A percentile compares a stretch with the other conserved stretches of the same genome.
phyloP scores from a whole-genome alignment of 2,797 vertebrate genomes.

The Trematomus bernacchii region DNA sequence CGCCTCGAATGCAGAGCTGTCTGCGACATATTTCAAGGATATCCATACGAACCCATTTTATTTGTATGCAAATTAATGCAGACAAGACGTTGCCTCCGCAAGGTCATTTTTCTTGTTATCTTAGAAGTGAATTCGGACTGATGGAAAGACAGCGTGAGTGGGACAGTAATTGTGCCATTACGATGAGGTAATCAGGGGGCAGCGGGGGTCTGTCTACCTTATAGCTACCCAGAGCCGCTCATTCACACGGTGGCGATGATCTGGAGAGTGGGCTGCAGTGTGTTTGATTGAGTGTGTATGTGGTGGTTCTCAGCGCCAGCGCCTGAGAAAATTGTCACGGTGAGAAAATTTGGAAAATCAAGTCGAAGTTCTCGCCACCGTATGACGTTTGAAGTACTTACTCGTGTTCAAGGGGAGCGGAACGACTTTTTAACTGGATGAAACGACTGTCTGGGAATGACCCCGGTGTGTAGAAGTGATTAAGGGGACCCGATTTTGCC shows the following conservation, averaged over 20 bases:
- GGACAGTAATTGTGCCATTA: constrained; percentile 38
- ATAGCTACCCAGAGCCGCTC: constrained; percentile 38
- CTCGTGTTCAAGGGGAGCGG: constrained; percentile 57
- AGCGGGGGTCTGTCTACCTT: constrained; percentile 44
- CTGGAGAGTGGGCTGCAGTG: constrained; percentile 39
- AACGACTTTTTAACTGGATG: constrained; percentile 74
- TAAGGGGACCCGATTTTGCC: constrained; percentile 71
- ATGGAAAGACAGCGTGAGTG: constrained; percentile 43
- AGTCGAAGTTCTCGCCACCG: constrained; percentile 60
- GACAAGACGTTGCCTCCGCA: neutral
- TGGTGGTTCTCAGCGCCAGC: constrained; percentile 44
- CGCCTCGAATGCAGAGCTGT: neutral
- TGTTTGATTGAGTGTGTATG: constrained; percentile 34
- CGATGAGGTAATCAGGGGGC: constrained; percentile 39
- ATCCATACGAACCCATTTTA: neutral
- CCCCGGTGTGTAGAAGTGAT: constrained; percentile 79
- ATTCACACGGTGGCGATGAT: constrained; percentile 49
- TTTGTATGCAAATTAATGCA: neutral
- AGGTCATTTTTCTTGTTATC: constrained; percentile 11
- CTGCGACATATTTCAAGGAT: neutral
- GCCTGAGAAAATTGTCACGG: constrained; percentile 74
- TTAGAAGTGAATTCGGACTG: constrained; percentile 18
- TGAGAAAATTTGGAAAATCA: constrained; percentile 75
- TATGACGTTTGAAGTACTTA: constrained; percentile 70
- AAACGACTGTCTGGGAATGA: constrained; percentile 79